phyloP scores from a whole-genome alignment of 1,140 invertebrate genomes.

The Trachymyrmex septentrionalis region DNA sequence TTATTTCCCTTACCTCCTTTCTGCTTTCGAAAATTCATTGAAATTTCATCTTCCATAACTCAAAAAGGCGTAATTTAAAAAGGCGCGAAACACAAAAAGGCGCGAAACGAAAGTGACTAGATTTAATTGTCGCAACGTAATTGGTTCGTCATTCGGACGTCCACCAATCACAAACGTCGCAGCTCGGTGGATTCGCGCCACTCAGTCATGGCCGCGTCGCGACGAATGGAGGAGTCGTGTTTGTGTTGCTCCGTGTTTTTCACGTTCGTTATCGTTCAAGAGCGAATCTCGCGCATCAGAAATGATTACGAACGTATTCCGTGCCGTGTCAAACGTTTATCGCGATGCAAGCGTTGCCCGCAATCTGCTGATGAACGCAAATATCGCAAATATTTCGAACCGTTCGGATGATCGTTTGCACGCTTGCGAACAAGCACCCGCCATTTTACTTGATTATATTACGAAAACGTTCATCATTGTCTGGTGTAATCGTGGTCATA shows the following conservation, averaged over 20 bases:
- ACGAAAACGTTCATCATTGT: not conserved
- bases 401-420: not conserved
- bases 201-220: not conserved
- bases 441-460: not conserved
- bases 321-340: not conserved
- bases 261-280: not conserved
- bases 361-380: not conserved
- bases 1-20: not conserved
- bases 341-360: not conserved
- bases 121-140: not conserved
- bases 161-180: not conserved
- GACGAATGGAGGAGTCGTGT: not conserved
- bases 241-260: not conserved
- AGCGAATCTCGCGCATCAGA: not conserved
- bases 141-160: not conserved
- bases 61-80: not conserved
- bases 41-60: slow-evolving; percentile 58
- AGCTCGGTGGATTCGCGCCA: not conserved
- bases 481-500: not conserved
- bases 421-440: no score
- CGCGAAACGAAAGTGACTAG: no score
- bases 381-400: not conserved
- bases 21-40: slow-evolving; percentile 7
- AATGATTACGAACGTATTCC: not conserved
- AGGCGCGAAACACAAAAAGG: not conserved